phyloP scores from a whole-genome alignment of 1,140 invertebrate species.

The Temnothorax longispinosus region DNA sequence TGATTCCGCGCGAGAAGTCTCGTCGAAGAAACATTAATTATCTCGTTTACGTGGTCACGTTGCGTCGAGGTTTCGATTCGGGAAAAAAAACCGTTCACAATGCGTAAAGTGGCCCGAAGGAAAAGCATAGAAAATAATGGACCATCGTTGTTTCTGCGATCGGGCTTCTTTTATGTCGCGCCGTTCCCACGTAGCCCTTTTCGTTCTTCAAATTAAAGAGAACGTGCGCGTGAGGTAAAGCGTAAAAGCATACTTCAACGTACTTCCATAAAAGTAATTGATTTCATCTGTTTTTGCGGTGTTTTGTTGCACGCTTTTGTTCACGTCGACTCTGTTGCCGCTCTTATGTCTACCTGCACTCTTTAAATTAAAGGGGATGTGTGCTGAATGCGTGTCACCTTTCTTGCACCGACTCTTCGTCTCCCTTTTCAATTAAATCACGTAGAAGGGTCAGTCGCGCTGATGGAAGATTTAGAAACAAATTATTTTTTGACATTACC shows the following conservation, averaged over 20 bases:
- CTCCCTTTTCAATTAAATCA: conserved; percentile 42
- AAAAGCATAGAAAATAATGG: background rate
- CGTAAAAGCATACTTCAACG: conserved; percentile 20
- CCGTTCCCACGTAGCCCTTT: background rate
- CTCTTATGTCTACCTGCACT: conserved; percentile 17
- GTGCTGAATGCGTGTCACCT: conserved; percentile 30
- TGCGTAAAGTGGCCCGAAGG: background rate
- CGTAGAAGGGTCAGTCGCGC: background rate
- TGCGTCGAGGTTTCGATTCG: background rate
- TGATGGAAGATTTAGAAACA: background rate
- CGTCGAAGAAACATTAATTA: background rate
- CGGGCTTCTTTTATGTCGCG: background rate
- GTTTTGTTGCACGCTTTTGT: conserved; percentile 35
- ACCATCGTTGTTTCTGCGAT: conserved; percentile 12
- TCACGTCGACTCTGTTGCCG: conserved; percentile 15
- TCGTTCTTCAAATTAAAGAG: conserved; percentile 40
- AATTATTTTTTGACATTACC: background rate
- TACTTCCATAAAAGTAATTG: conserved; percentile 56
- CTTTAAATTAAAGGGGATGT: conserved; percentile 59
- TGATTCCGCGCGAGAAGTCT: background rate
- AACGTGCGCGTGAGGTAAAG: background rate
- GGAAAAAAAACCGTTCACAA: background rate
- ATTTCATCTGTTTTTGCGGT: conserved; percentile 46
- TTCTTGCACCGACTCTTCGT: background rate
- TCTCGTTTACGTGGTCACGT: background rate